phyloP scores from a whole-genome alignment of 2,888 invertebrate species.

The Sclerodermus sp. region DNA sequence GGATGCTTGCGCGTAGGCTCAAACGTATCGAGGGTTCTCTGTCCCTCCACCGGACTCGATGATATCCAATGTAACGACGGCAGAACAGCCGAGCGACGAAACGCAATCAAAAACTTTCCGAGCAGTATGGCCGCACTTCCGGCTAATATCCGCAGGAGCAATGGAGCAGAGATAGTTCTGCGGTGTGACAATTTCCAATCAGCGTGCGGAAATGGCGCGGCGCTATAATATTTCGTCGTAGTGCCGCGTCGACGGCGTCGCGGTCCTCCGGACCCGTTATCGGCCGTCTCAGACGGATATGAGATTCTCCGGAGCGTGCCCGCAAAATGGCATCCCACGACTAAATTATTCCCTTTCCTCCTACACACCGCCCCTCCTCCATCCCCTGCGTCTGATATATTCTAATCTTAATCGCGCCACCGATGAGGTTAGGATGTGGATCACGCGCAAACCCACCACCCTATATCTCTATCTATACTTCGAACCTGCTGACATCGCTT shows the following conservation, averaged over 20 bases:
- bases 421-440: no score
- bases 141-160: constrained; percentile 48
- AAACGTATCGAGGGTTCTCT: not conserved
- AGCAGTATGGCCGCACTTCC: constrained; percentile 33
- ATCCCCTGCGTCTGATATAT: constrained; percentile 23
- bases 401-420: constrained; percentile 37
- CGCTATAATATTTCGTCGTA: constrained; percentile 46
- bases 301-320: constrained; percentile 42
- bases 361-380: not conserved
- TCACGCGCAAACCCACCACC: no score
- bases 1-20: not conserved
- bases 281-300: constrained; percentile 52
- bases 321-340: constrained; percentile 37
- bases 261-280: constrained; percentile 33
- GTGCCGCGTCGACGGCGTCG: constrained; percentile 10
- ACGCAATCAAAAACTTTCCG: constrained; percentile 48
- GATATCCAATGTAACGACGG: no score
- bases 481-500: no score
- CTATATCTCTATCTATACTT: no score
- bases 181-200: constrained; percentile 53
- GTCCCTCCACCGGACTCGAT: not conserved
- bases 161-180: constrained; percentile 48
- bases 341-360: constrained; percentile 41
- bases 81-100: constrained; percentile 16
- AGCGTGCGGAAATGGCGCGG: constrained; percentile 46